Conservation (phyloP, 2,888 invertebrate species). For the Monochamus alternatus region DNA sequence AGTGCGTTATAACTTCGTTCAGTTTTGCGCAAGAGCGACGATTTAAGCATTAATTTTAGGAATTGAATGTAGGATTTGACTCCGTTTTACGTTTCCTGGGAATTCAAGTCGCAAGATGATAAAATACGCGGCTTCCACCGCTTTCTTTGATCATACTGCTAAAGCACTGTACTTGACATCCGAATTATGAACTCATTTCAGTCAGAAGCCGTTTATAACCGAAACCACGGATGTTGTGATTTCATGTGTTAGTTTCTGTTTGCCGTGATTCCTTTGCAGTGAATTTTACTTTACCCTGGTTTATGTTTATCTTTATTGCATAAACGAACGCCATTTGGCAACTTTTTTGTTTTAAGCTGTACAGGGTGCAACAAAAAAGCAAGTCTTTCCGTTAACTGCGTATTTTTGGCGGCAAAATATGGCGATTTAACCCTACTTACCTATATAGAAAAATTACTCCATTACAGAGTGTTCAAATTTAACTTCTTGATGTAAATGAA, state of each 20-base stretch:
- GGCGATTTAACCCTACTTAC: too few relatives aligned
- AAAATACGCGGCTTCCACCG: slow-evolving; percentile 16
- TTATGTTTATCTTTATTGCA: slow-evolving; percentile 23
- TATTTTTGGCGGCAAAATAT: too few relatives aligned
- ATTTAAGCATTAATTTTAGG: slow-evolving; percentile 16
- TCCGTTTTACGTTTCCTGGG: slow-evolving; percentile 26
- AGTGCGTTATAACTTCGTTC: not conserved
- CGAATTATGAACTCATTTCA: slow-evolving; percentile 38
- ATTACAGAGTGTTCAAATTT: too few relatives aligned
- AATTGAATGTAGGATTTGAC: slow-evolving; percentile 14
- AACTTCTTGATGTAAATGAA: too few relatives aligned
- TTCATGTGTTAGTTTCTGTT: slow-evolving; percentile 33
- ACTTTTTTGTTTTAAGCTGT: not conserved
- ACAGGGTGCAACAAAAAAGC: not conserved
- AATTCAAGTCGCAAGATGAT: slow-evolving; percentile 29
- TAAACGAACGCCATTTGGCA: slow-evolving; percentile 16
- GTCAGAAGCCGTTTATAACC: slow-evolving; percentile 25
- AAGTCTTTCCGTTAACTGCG: not conserved
- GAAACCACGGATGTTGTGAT: slow-evolving; percentile 34
- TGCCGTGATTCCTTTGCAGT: slow-evolving; percentile 15
- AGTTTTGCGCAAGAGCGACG: not conserved
- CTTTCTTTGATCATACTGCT: slow-evolving; percentile 27
- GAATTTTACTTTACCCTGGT: slow-evolving; percentile 27
- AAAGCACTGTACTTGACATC: slow-evolving; percentile 36
- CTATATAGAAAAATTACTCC: too few relatives aligned